Conservation (phyloP, 2,888 invertebrate species). For the Chymomyza procnemis region DNA sequence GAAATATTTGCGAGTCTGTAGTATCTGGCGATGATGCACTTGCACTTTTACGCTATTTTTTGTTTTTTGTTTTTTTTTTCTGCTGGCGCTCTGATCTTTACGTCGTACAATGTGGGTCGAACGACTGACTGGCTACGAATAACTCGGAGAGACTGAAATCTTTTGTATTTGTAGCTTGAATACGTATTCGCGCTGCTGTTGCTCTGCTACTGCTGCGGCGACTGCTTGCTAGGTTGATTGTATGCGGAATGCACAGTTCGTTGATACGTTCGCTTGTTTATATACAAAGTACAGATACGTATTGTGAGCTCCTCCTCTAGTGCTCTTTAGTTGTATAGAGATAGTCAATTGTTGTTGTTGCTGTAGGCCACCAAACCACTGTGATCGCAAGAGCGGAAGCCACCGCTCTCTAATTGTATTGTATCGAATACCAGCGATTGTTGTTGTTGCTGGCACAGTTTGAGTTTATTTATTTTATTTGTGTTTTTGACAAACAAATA, state of each 20-base stretch:
- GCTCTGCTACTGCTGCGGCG: conserved; percentile 5
- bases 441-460: conserved; percentile 41
- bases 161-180: conserved; percentile 35
- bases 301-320: neutral
- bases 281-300: conserved; percentile 12
- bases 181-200: neutral
- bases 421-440: neutral
- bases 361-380: neutral
- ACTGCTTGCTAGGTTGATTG: conserved; percentile 20
- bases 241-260: conserved; percentile 44
- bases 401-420: neutral
- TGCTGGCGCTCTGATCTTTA: conserved; percentile 1
- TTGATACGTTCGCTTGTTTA: conserved; percentile 41
- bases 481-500: conserved; percentile 16
- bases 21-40: conserved; percentile 39
- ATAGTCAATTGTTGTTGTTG: neutral
- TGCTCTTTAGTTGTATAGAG: neutral
- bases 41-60: conserved; percentile 39
- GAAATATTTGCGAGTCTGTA: neutral
- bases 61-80: too few species aligned
- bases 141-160: conserved; percentile 40
- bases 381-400: neutral
- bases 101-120: neutral
- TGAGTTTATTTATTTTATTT: conserved; percentile 10
- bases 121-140: conserved; percentile 29